Conservation (phyloP, 2,888 invertebrate species). For the Euphydryas editha region DNA sequence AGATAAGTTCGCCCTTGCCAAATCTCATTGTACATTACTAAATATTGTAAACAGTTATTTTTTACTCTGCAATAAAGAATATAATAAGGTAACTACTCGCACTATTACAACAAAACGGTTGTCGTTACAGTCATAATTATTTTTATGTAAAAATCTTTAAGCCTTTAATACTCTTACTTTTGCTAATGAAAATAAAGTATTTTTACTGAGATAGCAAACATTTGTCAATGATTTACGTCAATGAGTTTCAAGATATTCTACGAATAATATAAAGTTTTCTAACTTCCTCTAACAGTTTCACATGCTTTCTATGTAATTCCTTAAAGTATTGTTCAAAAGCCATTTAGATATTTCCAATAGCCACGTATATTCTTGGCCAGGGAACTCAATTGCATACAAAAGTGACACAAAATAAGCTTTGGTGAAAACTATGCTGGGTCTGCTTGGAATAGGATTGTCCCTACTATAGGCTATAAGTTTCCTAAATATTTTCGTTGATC, state of each 20-base stretch:
- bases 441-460: not conserved
- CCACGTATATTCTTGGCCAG: conserved; percentile 21
- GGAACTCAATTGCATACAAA: conserved; percentile 29
- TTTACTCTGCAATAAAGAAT: too few species aligned
- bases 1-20: too few species aligned
- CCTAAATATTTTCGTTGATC: not conserved
- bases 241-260: too few species aligned
- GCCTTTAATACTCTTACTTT: too few species aligned
- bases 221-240: not conserved
- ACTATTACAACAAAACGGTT: too few species aligned
- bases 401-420: conserved; percentile 26
- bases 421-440: conserved; percentile 13
- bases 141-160: not conserved
- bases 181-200: too few species aligned
- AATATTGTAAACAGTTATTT: too few species aligned
- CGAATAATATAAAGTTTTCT: not conserved
- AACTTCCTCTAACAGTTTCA: not conserved
- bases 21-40: too few species aligned
- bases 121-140: not conserved
- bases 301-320: conserved; percentile 7
- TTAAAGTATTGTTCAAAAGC: conserved; percentile 19
- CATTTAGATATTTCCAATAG: conserved; percentile 21
- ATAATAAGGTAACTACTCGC: too few species aligned
- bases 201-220: not conserved
- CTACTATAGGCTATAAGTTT: not conserved